Percentiles rank a stretch among this genome's conserved stretches.
These are phyloP conservation scores for Thereva nobilitata DNA, from an alignment of 2,888 invertebrate species.

Conservation along the genomic window DNA sequence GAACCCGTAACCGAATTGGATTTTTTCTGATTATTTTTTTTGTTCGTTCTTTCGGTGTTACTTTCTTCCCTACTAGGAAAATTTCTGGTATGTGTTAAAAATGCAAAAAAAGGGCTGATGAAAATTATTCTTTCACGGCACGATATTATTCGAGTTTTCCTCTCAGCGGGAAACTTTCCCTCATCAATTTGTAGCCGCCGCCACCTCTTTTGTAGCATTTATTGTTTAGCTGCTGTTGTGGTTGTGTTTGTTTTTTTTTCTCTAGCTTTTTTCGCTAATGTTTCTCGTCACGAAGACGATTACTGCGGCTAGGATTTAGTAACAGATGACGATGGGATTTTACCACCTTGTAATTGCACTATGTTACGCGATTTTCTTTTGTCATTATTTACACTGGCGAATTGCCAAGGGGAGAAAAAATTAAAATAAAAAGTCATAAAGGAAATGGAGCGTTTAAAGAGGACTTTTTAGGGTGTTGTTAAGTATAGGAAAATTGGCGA, in stretches of 20 bases:
- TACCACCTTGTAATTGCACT: background rate
- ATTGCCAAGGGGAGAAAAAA: too few species aligned
- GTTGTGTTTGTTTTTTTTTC: constrained; percentile 5
- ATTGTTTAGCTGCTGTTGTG: too few species aligned
- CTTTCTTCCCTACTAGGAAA: background rate
- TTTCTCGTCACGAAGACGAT: constrained; percentile 26
- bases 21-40: constrained; percentile 1
- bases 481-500: too few species aligned
- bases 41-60: background rate
- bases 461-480: too few species aligned
- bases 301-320: background rate
- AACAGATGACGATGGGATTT: constrained; percentile 12
- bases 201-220: background rate
- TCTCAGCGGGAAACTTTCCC: constrained; percentile 6
- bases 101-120: constrained; percentile 28
- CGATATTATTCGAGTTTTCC: constrained; percentile 14
- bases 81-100: background rate
- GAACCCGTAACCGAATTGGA: background rate
- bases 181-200: constrained; percentile 25
- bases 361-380: too few species aligned
- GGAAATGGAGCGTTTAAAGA: too few species aligned
- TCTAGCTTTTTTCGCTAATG: constrained; percentile 11
- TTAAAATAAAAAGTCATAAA: too few species aligned
- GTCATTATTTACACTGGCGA: too few species aligned
- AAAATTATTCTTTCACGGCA: constrained; percentile 14